phyloP scores from a whole-genome alignment of 2,888 invertebrate genomes.

The Eledona agricola region DNA sequence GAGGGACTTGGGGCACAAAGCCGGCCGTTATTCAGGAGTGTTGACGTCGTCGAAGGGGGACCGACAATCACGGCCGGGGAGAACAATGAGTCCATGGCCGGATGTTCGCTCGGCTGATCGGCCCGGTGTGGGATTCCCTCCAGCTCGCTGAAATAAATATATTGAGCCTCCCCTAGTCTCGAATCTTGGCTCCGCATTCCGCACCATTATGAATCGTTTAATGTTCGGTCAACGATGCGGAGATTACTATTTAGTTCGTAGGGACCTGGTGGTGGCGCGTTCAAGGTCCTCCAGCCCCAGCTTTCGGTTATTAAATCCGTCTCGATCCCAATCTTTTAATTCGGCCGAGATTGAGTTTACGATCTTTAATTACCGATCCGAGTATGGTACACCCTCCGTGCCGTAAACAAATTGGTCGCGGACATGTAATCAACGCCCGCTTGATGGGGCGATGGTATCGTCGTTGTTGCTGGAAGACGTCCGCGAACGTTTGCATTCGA shows the following conservation, averaged over 20 bases:
- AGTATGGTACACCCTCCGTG: slow-evolving; percentile 16
- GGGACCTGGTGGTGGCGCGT: no score
- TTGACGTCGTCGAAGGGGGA: slow-evolving; percentile 28
- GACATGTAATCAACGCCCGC: slow-evolving; percentile 38
- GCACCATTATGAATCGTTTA: slow-evolving; percentile 50
- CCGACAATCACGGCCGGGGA: slow-evolving; percentile 38
- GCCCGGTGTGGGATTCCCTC: slow-evolving; percentile 51
- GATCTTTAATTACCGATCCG: slow-evolving; percentile 31
- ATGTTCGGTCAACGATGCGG: slow-evolving; percentile 57
- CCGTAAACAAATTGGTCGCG: slow-evolving; percentile 37
- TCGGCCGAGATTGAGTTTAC: slow-evolving; percentile 30
- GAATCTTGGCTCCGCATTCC: no score
- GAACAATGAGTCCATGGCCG: slow-evolving; percentile 54
- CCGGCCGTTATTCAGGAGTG: slow-evolving; percentile 32
- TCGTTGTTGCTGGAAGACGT: background rate
- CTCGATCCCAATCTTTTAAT: slow-evolving; percentile 38
- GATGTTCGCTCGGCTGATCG: slow-evolving; percentile 58
- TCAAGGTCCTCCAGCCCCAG: no score
- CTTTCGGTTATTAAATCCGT: no score
- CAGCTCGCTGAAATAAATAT: slow-evolving; percentile 47
- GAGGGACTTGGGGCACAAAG: slow-evolving; percentile 19
- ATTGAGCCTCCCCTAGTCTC: slow-evolving; percentile 54
- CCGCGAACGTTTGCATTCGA: slow-evolving; percentile 15
- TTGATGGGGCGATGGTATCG: slow-evolving; percentile 34
- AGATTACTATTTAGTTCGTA: slow-evolving; percentile 57